These are phyloP conservation scores for Pungitius pungitius DNA, from an alignment of 2,113 vertebrate genomes.

Conservation along the genomic window DNA sequence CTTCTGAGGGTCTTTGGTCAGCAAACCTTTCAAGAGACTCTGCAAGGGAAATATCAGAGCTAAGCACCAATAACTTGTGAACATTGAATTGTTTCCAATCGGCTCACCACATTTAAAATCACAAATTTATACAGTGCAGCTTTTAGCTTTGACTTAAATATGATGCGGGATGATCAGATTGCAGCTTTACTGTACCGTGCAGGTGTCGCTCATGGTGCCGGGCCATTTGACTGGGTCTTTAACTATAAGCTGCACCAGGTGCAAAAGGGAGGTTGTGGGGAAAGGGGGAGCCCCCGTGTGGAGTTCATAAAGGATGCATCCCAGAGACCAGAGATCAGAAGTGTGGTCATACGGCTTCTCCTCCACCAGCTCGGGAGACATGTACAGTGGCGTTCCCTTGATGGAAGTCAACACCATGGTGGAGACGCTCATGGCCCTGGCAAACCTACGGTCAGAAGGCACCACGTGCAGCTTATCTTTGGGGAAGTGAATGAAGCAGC, in stretches of 20 bases:
- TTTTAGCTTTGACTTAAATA: neutral
- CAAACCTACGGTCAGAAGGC: constrained; percentile 84
- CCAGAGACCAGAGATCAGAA: constrained; percentile 94
- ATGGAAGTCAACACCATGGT: constrained; percentile 96
- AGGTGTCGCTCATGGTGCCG: constrained; percentile 83
- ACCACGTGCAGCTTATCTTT: constrained; percentile 1
- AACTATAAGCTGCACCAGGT: constrained; percentile 91
- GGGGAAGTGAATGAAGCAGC: neutral
- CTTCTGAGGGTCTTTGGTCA: constrained; percentile 90
- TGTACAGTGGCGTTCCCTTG: constrained; percentile 97
- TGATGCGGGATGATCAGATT: neutral
- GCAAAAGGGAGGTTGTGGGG: constrained; percentile 94
- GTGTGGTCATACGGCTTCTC: constrained; percentile 95
- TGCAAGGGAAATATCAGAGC: constrained; percentile 64
- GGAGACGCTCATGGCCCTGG: constrained; percentile 93
- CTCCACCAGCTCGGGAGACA: constrained; percentile 95
- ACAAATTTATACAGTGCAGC: neutral
- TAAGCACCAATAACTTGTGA: neutral
- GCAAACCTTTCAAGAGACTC: constrained; percentile 93
- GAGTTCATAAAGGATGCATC: constrained; percentile 96
- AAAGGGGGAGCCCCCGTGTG: constrained; percentile 94
- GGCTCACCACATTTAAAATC: neutral
- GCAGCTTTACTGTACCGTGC: constrained; percentile 81
- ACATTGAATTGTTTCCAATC: neutral
- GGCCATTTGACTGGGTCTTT: constrained; percentile 92